Conservation (phyloP, 53 echinoderm and acorn worm species). For the Stichopus horrens region DNA sequence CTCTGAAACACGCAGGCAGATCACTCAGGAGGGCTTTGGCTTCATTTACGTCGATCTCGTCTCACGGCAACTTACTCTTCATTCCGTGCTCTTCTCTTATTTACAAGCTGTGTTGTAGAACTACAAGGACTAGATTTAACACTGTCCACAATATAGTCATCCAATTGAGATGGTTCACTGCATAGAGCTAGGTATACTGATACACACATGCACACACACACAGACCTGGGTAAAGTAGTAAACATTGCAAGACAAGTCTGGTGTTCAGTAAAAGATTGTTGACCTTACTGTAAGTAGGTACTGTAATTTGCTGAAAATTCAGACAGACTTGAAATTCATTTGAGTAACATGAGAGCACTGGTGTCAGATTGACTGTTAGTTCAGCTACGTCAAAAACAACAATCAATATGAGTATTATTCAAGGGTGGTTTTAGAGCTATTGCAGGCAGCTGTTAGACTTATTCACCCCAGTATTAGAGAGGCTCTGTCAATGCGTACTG, state of each 20-base stretch:
- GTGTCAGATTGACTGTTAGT: neutral
- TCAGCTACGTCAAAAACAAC: too few species aligned
- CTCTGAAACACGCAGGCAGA: neutral
- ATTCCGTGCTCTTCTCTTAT: neutral
- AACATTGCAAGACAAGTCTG: neutral
- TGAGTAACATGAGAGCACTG: neutral
- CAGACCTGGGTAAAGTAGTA: neutral
- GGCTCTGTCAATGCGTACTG: too few species aligned
- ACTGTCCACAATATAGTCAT: neutral
- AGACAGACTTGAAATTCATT: neutral
- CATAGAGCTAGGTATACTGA: neutral
- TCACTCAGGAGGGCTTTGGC: neutral
- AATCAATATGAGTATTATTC: too few species aligned
- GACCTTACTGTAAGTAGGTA: neutral
- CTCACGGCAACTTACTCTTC: conserved; percentile 1
- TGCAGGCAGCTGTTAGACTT: too few species aligned
- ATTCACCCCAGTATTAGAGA: too few species aligned
- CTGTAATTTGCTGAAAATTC: neutral
- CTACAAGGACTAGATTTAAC: neutral
- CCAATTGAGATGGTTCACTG: neutral
- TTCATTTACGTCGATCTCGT: neutral
- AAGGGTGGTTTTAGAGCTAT: too few species aligned
- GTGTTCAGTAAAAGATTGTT: neutral
- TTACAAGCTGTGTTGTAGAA: neutral
- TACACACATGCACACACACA: neutral